Conservation (phyloP, 2,888 invertebrate species). For the Abrostola triplasia region DNA sequence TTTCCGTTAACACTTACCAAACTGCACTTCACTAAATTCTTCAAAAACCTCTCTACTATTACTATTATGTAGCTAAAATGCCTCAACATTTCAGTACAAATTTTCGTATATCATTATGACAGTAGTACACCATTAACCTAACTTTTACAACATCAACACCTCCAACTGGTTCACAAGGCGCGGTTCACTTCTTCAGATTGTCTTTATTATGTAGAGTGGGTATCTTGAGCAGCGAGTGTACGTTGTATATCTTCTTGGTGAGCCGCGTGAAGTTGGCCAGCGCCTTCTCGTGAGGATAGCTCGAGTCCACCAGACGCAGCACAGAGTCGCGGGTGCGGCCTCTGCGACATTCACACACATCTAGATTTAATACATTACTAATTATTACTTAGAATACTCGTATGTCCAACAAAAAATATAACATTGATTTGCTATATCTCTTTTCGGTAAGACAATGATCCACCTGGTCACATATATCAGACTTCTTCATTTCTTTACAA, state of each 20-base stretch:
- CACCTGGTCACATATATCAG: no score
- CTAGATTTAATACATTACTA: no score
- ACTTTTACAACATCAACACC: background rate
- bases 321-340: conserved; percentile 75
- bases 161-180: background rate
- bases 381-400: no score
- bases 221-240: conserved; percentile 70
- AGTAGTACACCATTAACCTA: background rate
- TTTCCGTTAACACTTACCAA: background rate
- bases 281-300: conserved; percentile 78
- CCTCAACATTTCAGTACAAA: no score
- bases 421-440: no score
- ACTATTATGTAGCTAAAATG: no score
- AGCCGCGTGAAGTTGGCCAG: conserved; percentile 79
- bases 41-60: no score
- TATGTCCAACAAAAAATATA: no score
- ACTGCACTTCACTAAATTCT: no score
- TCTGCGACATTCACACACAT: conserved; percentile 54
- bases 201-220: conserved; percentile 25
- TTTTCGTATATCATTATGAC: no score
- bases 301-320: conserved; percentile 74
- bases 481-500: no score
- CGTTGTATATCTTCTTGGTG: conserved; percentile 79
- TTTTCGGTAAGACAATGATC: no score
- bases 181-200: conserved; percentile 17